phyloP scores from a whole-genome alignment of 2,113 vertebrate species.

The Theristicus caerulescens region DNA sequence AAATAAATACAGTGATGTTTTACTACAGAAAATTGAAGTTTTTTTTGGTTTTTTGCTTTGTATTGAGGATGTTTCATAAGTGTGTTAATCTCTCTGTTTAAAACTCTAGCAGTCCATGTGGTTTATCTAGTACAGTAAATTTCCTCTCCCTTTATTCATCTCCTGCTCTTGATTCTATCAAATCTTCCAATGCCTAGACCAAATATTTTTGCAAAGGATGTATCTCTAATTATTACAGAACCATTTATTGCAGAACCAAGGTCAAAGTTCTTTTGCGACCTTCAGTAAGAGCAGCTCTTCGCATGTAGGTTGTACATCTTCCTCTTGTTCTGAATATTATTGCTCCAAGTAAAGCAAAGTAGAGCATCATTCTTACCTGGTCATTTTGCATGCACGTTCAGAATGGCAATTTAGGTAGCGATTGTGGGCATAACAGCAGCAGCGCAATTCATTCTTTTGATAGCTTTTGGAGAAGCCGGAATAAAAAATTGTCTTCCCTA shows the following conservation, averaged over 20 bases:
- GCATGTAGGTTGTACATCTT: neutral
- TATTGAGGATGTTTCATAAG: neutral
- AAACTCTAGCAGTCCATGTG: neutral
- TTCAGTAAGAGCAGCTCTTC: neutral
- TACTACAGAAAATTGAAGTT: neutral
- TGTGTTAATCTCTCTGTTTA: neutral
- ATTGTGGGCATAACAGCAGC: neutral
- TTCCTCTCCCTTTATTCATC: neutral
- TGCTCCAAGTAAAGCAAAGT: neutral
- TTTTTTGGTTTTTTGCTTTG: neutral
- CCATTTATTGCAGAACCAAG: neutral
- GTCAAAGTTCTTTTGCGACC: neutral
- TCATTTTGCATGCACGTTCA: accelerated
- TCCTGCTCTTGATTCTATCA: neutral
- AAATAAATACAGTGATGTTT: neutral
- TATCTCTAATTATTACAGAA: neutral
- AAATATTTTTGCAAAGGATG: neutral
- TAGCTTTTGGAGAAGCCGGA: neutral
- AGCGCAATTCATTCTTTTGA: neutral
- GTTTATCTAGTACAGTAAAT: neutral
- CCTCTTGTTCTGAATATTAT: neutral
- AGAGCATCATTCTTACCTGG: neutral
- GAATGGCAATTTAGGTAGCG: neutral
- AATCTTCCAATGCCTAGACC: neutral
- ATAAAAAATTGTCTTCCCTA: neutral